These are phyloP conservation scores for Anthrax anthrax DNA, from an alignment of 2,888 invertebrate genomes.

Conservation along the genomic window DNA sequence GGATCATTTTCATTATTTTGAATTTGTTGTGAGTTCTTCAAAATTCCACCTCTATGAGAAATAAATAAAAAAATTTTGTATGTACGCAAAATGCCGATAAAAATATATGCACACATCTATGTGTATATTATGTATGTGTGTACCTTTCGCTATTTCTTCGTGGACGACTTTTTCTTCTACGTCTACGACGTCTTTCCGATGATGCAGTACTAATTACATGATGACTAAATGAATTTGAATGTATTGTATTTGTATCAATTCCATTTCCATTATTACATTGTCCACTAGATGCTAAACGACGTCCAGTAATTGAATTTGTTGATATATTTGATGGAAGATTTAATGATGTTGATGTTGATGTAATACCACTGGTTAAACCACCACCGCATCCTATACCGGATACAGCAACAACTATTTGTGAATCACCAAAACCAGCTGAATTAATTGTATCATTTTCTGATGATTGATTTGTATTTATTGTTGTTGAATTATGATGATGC, in stretches of 20 bases:
- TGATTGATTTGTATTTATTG: constrained; percentile 18
- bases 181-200: constrained; percentile 28
- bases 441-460: constrained; percentile 28
- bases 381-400: constrained; percentile 13
- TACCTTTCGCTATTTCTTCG: constrained; percentile 17
- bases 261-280: constrained; percentile 2
- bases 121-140: too few species aligned
- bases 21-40: background rate
- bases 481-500: background rate
- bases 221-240: constrained; percentile 27
- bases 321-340: background rate
- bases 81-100: too few species aligned
- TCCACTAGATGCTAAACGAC: constrained; percentile 29
- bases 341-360: background rate
- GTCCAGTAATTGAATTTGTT: constrained; percentile 28
- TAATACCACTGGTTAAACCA: constrained; percentile 2
- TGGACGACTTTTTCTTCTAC: constrained; percentile 30
- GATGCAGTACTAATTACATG: constrained; percentile 32
- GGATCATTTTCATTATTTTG: background rate
- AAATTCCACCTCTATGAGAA: background rate
- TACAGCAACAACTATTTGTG: constrained; percentile 29
- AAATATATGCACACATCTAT: too few species aligned
- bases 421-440: constrained; percentile 29
- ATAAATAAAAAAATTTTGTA: background rate
- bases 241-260: background rate